Conservation (phyloP, 92 coral and sea anemone genomes). For the Siderastrea radians region DNA sequence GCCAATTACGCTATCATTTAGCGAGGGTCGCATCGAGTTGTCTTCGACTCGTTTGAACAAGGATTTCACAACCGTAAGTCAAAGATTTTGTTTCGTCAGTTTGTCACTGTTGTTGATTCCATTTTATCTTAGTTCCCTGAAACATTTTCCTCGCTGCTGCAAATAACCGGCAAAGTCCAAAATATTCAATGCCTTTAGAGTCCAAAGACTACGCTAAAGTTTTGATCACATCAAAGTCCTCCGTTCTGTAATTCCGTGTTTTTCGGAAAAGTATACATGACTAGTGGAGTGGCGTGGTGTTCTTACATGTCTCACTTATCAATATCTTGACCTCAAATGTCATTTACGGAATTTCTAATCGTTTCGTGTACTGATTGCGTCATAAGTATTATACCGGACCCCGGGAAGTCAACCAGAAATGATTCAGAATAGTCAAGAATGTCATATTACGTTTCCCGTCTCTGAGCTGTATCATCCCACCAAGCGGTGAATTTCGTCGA, state of each 20-base stretch:
- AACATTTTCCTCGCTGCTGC: neutral
- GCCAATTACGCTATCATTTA: neutral
- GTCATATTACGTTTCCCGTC: conserved; percentile 26
- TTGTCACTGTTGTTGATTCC: neutral
- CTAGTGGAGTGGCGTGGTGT: neutral
- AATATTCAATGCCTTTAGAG: neutral
- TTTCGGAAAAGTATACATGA: neutral
- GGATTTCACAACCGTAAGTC: conserved; percentile 29
- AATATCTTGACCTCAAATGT: conserved; percentile 40
- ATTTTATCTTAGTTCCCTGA: neutral
- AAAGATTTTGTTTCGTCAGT: neutral
- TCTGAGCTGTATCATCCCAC: neutral
- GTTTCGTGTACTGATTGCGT: conserved; percentile 19
- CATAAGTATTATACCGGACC: conserved; percentile 39
- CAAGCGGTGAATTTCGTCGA: neutral
- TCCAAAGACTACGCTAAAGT: neutral
- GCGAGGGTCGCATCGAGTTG: neutral
- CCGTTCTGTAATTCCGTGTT: neutral
- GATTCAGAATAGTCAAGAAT: neutral
- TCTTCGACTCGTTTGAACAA: neutral
- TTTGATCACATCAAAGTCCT: neutral
- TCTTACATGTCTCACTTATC: neutral
- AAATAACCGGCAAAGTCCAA: neutral
- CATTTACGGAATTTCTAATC: conserved; percentile 31
- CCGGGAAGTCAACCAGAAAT: conserved; percentile 11